Evolutionary conservation across 2,113 vertebrate genomes (phyloP).

Genomic region (Mionectes macconnelli): DNA sequence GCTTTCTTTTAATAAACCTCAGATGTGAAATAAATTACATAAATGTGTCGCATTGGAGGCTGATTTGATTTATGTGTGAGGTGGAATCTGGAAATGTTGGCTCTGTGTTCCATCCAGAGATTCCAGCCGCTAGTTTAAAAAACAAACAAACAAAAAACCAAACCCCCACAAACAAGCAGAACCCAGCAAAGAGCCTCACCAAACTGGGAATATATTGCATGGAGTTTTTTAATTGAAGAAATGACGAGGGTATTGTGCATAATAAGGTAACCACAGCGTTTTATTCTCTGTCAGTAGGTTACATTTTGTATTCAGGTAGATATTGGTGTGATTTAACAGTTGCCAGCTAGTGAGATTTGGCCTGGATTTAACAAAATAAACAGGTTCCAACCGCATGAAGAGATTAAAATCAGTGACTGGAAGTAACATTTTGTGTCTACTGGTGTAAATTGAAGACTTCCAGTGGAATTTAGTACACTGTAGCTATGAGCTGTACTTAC

Average conservation of each 20-base stretch:
- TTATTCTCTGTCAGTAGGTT: not conserved
- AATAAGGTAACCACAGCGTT: not conserved
- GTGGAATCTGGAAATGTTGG: not conserved
- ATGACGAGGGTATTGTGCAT: not conserved
- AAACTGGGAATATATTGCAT: not conserved
- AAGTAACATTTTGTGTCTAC: not conserved
- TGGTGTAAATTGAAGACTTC: not conserved
- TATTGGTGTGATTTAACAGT: not conserved
- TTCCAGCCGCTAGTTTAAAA: not conserved
- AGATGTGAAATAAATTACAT: not conserved
- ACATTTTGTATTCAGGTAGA: not conserved
- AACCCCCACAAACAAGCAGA: not conserved
- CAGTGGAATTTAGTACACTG: not conserved
- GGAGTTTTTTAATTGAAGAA: not conserved
- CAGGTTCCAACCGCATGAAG: not conserved
- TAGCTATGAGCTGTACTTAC: not conserved
- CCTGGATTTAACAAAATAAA: conserved; percentile 7
- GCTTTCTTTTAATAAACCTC: not conserved
- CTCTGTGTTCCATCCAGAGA: not conserved
- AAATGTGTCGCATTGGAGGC: not conserved
- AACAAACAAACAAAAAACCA: too few species aligned
- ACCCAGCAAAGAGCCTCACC: not conserved
- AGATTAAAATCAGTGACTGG: not conserved
- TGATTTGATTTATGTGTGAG: not conserved
- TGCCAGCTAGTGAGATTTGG: not conserved